Percentiles rank a stretch among this genome's conserved stretches.
phyloP scores from a whole-genome alignment of 2,113 vertebrate genomes.

The Pelodiscus sinensis region DNA sequence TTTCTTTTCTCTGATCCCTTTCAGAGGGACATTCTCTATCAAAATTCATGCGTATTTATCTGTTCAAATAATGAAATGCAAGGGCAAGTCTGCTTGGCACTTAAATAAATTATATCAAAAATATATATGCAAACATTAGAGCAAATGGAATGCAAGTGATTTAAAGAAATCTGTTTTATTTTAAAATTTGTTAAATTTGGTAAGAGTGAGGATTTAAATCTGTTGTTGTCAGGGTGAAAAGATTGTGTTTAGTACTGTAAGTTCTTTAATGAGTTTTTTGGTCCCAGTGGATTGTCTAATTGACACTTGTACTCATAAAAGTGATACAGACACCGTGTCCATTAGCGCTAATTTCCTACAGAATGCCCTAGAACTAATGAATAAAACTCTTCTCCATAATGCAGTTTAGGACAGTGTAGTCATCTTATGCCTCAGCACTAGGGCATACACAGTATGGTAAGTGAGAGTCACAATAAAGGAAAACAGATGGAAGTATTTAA shows the following conservation, averaged over 20 bases:
- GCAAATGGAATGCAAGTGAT: background rate
- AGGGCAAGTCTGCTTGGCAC: background rate
- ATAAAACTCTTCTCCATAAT: background rate
- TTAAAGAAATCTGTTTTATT: conserved; percentile 25
- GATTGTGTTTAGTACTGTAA: conserved; percentile 19
- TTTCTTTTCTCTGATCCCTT: background rate
- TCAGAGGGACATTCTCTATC: background rate
- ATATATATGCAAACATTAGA: background rate
- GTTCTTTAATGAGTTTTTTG: conserved; percentile 45
- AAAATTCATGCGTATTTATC: background rate
- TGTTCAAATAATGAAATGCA: background rate
- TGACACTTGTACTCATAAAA: conserved; percentile 23
- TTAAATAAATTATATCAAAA: background rate
- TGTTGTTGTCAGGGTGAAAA: conserved; percentile 30
- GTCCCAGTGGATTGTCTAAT: conserved; percentile 41
- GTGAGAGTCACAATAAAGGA: background rate
- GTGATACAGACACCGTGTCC: background rate
- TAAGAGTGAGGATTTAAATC: background rate
- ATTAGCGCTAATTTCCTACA: conserved; percentile 11
- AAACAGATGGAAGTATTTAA: background rate
- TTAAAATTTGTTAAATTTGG: conserved; percentile 45
- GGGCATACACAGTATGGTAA: background rate
- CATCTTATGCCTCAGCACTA: background rate
- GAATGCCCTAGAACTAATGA: background rate
- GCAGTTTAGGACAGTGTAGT: background rate